Evolutionary conservation across 1,140 invertebrate species (phyloP).

Genomic region (Oryctes rhinoceros): DNA sequence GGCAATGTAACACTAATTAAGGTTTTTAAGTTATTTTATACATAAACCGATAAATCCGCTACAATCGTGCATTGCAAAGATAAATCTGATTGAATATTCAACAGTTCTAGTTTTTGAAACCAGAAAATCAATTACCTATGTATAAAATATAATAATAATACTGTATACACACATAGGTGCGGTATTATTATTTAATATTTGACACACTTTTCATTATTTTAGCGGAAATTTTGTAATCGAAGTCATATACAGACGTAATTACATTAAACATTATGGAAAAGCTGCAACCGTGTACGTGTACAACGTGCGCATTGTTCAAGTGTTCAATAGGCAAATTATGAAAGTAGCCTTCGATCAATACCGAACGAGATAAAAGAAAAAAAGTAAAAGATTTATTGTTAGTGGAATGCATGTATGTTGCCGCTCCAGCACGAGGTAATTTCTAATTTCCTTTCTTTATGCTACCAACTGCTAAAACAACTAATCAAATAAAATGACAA

Average conservation of each 20-base stretch:
- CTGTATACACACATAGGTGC: not conserved
- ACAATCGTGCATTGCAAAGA: not conserved
- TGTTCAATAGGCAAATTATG: conserved; percentile 15
- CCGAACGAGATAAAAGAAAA: not conserved
- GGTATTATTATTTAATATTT: conserved; percentile 26
- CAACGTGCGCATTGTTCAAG: not conserved
- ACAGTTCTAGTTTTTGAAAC: conserved; percentile 21
- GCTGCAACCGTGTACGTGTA: not conserved
- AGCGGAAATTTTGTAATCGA: conserved; percentile 32
- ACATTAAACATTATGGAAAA: conserved; percentile 16
- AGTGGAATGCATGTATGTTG: conserved; percentile 11
- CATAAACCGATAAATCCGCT: too few species aligned
- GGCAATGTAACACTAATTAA: too few species aligned
- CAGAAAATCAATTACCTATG: conserved; percentile 8
- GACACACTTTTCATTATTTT: conserved; percentile 28
- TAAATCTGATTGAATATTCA: conserved; percentile 19
- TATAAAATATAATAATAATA: conserved; percentile 8
- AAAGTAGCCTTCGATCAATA: conserved; percentile 28
- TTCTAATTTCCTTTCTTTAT: conserved; percentile 48
- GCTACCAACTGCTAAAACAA: conserved; percentile 42
- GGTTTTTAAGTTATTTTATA: too few species aligned
- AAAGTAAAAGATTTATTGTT: conserved; percentile 17
- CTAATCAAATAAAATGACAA: conserved; percentile 48
- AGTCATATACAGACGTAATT: conserved; percentile 6
- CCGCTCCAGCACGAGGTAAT: conserved; percentile 35